Percentiles rank a stretch among this genome's conserved stretches.
These are phyloP conservation scores for Nibea coibor DNA, from an alignment of 2,113 vertebrate species.

Conservation along the genomic window DNA sequence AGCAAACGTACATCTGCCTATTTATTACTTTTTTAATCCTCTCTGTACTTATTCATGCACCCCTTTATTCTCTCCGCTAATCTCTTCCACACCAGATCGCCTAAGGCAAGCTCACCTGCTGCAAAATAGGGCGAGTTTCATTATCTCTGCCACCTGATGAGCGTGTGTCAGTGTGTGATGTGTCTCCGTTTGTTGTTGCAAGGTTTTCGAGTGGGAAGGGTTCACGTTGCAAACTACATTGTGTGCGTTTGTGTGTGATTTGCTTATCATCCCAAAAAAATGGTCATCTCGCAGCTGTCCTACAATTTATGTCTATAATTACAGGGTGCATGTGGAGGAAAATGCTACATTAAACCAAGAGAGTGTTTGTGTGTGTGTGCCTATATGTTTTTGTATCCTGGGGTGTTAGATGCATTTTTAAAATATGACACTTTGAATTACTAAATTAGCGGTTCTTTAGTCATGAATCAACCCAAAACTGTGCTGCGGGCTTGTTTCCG, in stretches of 20 bases:
- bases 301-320: slow-evolving; percentile 51
- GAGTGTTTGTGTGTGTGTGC: neutral
- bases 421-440: slow-evolving; percentile 39
- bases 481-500: slow-evolving; percentile 21
- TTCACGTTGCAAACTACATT: slow-evolving; percentile 2
- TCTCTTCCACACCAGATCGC: slow-evolving; percentile 63
- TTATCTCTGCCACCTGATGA: slow-evolving; percentile 60
- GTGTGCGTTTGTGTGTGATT: slow-evolving; percentile 10
- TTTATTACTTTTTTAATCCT: slow-evolving; percentile 56
- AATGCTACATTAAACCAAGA: slow-evolving; percentile 1
- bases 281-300: slow-evolving; percentile 48
- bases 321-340: slow-evolving; percentile 27
- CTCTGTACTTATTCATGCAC: slow-evolving; percentile 41
- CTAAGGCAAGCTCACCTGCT: slow-evolving; percentile 63
- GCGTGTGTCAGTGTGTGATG: slow-evolving; percentile 12
- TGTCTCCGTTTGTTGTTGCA: neutral
- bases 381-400: neutral
- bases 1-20: slow-evolving; percentile 50
- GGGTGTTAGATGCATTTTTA: slow-evolving; percentile 22
- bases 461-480: slow-evolving; percentile 35
- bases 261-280: slow-evolving; percentile 15
- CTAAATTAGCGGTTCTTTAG: slow-evolving; percentile 29
- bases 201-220: neutral
- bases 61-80: slow-evolving; percentile 50
- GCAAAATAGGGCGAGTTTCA: slow-evolving; percentile 42